phyloP scores from a whole-genome alignment of 2,888 invertebrate genomes.

The Eupithecia exiguata region DNA sequence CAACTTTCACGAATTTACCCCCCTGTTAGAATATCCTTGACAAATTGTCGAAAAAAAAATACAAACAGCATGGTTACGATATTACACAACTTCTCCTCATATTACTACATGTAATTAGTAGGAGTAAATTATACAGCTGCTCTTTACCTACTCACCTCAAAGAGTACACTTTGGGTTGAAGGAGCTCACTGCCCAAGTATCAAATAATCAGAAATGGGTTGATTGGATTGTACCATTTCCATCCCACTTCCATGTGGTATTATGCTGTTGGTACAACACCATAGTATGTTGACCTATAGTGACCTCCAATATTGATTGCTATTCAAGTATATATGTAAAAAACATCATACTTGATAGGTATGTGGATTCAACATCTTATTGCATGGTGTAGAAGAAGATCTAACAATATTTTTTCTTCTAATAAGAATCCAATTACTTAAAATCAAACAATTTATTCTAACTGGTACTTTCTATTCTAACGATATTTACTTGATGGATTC shows the following conservation, averaged over 20 bases:
- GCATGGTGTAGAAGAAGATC: not conserved
- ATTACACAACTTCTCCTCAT: conserved; percentile 64
- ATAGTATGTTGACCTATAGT: conserved; percentile 46
- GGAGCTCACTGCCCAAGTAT: not conserved
- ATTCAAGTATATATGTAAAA: conserved; percentile 1
- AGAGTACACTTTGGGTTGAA: not conserved
- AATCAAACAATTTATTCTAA: not conserved
- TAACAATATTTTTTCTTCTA: not conserved
- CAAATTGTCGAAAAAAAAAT: not conserved
- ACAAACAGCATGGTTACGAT: conserved; percentile 45
- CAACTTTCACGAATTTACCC: not conserved
- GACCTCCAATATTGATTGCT: conserved; percentile 45
- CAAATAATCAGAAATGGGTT: not conserved
- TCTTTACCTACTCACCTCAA: conserved; percentile 29
- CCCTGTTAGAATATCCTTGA: not conserved
- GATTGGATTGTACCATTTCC: not conserved
- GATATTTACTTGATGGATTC: not conserved
- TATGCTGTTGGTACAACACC: conserved; percentile 10
- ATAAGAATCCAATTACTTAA: not conserved
- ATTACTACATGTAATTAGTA: conserved; percentile 43
- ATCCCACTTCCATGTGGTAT: not conserved
- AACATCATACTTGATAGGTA: not conserved
- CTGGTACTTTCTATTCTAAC: not conserved
- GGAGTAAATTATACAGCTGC: conserved; percentile 18
- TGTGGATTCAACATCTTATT: too few species aligned